phyloP scores from a whole-genome alignment of 2,888 invertebrate genomes.

The Tinea trinotella region DNA sequence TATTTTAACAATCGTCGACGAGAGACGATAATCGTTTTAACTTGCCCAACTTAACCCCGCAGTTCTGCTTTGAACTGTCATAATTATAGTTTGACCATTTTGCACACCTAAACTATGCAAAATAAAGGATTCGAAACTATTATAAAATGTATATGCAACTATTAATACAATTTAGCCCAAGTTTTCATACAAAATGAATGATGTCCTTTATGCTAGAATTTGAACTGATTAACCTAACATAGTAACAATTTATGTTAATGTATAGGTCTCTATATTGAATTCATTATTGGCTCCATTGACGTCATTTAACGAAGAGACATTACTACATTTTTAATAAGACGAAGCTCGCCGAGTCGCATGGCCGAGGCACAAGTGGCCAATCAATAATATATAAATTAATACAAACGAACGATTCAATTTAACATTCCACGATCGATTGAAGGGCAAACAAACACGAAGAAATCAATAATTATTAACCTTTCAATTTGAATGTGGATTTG shows the following conservation, averaged over 20 bases:
- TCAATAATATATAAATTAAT: neutral
- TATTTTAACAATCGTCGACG: too few species aligned
- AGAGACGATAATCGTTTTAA: too few species aligned
- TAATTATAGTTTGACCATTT: too few species aligned
- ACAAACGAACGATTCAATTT: constrained; percentile 15
- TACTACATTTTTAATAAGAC: constrained; percentile 16
- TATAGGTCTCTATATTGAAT: neutral
- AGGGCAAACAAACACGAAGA: constrained; percentile 9
- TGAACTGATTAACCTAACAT: too few species aligned
- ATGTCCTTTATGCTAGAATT: too few species aligned
- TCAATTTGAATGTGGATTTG: neutral
- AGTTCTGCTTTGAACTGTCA: too few species aligned
- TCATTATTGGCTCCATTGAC: constrained; percentile 9
- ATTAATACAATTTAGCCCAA: too few species aligned
- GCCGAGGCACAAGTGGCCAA: neutral
- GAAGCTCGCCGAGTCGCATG: neutral
- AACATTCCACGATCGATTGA: constrained; percentile 14
- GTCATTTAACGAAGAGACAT: neutral
- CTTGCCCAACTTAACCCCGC: too few species aligned
- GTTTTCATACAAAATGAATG: too few species aligned
- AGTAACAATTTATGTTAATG: neutral
- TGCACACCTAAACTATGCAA: too few species aligned
- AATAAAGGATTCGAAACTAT: too few species aligned
- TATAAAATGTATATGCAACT: too few species aligned
- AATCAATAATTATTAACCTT: neutral